phyloP scores from a whole-genome alignment of 2,797 vertebrate species.

The Parambassis ranga region DNA sequence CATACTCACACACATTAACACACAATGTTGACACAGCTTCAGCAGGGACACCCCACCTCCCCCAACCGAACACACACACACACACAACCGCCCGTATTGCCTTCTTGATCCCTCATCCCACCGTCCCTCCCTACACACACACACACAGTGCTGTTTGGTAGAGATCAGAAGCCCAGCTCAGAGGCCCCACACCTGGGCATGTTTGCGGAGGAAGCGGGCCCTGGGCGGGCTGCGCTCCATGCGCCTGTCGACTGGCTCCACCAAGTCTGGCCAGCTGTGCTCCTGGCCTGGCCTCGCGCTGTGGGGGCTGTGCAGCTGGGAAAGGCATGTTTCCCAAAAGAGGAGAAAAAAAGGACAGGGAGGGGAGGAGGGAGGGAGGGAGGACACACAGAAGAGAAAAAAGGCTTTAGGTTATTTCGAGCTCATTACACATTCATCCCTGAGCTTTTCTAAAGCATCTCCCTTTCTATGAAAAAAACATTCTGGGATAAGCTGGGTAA shows the following conservation, averaged over 20 bases:
- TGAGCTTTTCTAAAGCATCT: constrained; percentile 62
- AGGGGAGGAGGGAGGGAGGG: constrained; percentile 61
- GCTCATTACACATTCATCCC: constrained; percentile 80
- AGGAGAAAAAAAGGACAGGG: constrained; percentile 68
- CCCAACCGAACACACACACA: background rate
- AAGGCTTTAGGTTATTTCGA: constrained; percentile 77
- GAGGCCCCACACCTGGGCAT: constrained; percentile 88
- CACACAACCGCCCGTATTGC: constrained; percentile 45
- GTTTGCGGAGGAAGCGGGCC: constrained; percentile 86
- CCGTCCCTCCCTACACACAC: constrained; percentile 62
- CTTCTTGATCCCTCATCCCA: constrained; percentile 76
- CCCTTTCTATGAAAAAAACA: constrained; percentile 59
- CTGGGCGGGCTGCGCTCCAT: constrained; percentile 86
- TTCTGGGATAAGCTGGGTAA: constrained; percentile 45
- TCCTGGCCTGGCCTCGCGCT: constrained; percentile 84
- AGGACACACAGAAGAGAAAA: constrained; percentile 69
- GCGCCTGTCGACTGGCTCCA: constrained; percentile 88
- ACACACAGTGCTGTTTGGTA: constrained; percentile 72
- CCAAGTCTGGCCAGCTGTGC: constrained; percentile 88
- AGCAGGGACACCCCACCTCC: constrained; percentile 72
- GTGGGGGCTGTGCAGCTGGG: constrained; percentile 87
- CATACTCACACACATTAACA: constrained; percentile 76
- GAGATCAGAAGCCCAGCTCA: constrained; percentile 84
- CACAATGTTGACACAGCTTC: constrained; percentile 86
- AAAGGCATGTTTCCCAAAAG: constrained; percentile 87